phyloP scores from a whole-genome alignment of 2,888 invertebrate species.

The Cephus pygmeus region DNA sequence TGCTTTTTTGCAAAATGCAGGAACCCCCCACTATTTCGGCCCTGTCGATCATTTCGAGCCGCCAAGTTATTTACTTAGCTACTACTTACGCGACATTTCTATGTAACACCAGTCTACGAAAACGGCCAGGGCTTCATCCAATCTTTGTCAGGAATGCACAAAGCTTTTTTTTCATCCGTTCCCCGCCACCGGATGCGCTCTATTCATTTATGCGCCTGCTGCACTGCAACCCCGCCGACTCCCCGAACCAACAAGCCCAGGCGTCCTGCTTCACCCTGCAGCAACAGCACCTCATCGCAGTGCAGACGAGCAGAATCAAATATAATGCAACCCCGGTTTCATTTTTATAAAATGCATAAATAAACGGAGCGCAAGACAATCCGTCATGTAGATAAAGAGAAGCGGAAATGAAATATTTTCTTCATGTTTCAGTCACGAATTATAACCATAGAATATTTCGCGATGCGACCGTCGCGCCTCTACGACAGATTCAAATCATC shows the following conservation, averaged over 20 bases:
- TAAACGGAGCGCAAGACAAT: constrained; percentile 33
- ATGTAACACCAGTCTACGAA: background rate
- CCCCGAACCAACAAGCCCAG: background rate
- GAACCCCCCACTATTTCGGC: no score
- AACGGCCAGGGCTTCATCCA: background rate
- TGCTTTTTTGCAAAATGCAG: background rate
- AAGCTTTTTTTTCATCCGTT: background rate
- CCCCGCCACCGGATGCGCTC: background rate
- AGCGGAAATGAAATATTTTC: background rate
- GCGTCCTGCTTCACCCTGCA: background rate
- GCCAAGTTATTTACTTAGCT: background rate
- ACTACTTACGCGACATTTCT: background rate
- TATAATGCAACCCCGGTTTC: constrained; percentile 31
- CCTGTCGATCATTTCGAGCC: no score
- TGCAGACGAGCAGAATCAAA: constrained; percentile 32
- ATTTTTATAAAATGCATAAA: constrained; percentile 40
- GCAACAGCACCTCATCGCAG: background rate
- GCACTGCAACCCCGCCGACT: background rate
- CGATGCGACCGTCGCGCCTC: background rate
- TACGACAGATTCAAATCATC: background rate
- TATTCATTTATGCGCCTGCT: constrained; percentile 1
- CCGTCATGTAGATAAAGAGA: constrained; percentile 16
- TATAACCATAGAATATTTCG: background rate
- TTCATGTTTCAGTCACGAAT: background rate
- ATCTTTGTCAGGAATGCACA: background rate